Base-by-base conservation (phyloP, 2,888 invertebrate species). In the Eucriotettix oculatus region DNA sequence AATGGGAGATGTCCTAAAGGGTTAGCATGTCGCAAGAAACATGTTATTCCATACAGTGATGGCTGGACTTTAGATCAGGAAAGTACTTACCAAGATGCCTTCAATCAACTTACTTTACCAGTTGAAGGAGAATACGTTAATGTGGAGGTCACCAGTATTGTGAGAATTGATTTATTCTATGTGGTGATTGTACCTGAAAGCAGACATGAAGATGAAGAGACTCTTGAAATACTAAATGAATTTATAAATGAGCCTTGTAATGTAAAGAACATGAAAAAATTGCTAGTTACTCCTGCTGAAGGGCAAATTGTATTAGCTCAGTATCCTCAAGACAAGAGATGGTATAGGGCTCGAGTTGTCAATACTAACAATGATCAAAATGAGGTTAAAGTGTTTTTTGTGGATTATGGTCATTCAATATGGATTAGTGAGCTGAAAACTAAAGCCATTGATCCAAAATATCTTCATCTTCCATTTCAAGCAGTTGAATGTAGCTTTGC, bases 391-490 rank as follows among this genome's bases (percentile, higher is more conserved):
- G 62, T 62, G 7, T 44, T 56, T 16, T 62, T 57, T 54, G 58
- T 53, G 1, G 62, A 62, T 54, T 60, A 58, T 42, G 62, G 62
- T 9, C 56, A 60, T 43, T 40, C 14, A 17, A 43, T 52, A 40
- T 53, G 40, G 56, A 60, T 62, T 9, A n/a, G 12, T n/a, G 54
- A 58, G n/a, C 40, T 11, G 11, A 41, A 58, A 14, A 42, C 60
- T 1, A 42, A 58, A n/a, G 56, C 14, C 10, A 60, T 62, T 16
- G 60, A 62, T 14, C 41, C 53, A 29, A 17, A 48, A 9, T 62
- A 58, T 53, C 43, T 62, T n/a, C 62, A 62, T 42, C 41, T 62
- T n/a, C 60, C 62, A 14, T 62, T 62, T 14, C 62, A 62, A 43
- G 60, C 60, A 9, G 9, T 58, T 7, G 53, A 60, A 17, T 62